Percentiles rank a stretch among this genome's conserved stretches.
These are phyloP conservation scores for Platichthys flesus DNA, from an alignment of 2,113 vertebrate species.

Conservation along the genomic window DNA sequence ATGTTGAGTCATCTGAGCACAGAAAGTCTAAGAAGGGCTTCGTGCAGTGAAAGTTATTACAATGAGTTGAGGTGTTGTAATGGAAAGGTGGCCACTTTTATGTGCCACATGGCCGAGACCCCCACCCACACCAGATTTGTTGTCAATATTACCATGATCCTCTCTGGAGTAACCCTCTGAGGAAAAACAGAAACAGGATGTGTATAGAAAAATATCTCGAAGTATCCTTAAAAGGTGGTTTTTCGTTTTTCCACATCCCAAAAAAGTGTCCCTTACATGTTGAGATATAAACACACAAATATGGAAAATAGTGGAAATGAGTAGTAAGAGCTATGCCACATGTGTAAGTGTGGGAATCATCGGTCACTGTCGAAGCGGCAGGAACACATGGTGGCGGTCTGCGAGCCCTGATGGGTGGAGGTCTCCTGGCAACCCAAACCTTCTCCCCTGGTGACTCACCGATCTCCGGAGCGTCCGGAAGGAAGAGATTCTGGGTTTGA, in stretches of 20 bases:
- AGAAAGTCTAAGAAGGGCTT: conserved; percentile 6
- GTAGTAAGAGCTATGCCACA: neutral
- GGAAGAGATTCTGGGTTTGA: conserved; percentile 93
- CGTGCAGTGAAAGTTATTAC: neutral
- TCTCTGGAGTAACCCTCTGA: conserved; percentile 80
- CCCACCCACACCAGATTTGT: conserved; percentile 29
- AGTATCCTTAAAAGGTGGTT: neutral
- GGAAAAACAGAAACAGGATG: conserved; percentile 44
- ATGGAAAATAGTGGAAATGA: neutral
- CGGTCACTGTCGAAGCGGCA: conserved; percentile 17
- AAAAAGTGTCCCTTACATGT: neutral
- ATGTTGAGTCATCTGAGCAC: neutral
- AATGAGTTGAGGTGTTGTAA: conserved; percentile 23
- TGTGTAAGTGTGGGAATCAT: conserved; percentile 1
- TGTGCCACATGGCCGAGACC: conserved; percentile 42
- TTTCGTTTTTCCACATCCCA: neutral
- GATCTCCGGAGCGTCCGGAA: conserved; percentile 90
- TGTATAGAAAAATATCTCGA: conserved; percentile 10
- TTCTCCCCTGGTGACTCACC: conserved; percentile 85
- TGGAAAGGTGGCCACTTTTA: conserved; percentile 65
- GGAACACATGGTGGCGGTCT: conserved; percentile 24
- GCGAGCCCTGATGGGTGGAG: conserved; percentile 23
- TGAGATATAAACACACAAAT: neutral
- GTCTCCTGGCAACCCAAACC: conserved; percentile 34
- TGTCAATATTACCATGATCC: conserved; percentile 71